These are phyloP conservation scores for Manduca sexta DNA, from an alignment of 1,140 invertebrate genomes.

Conservation along the genomic window DNA sequence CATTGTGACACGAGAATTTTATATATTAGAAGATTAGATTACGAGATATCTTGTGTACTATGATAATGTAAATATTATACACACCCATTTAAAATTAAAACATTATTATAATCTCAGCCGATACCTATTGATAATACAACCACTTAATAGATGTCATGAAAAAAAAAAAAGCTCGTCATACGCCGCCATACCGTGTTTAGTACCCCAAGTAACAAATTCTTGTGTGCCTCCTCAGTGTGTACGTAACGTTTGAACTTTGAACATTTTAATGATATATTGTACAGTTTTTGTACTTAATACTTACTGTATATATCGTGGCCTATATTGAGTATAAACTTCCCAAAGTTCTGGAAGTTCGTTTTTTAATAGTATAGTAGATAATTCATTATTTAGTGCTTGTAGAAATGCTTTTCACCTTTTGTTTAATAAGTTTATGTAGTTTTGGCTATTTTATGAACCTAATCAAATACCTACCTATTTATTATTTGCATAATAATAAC, in stretches of 20 bases:
- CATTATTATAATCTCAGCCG: too few species aligned
- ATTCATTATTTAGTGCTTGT: conserved; percentile 23
- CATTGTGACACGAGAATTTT: too few species aligned
- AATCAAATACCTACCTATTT: too few species aligned
- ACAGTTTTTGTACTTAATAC: conserved; percentile 10
- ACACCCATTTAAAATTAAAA: too few species aligned
- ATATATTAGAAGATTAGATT: too few species aligned
- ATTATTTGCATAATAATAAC: too few species aligned
- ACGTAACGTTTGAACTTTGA: conserved; percentile 1
- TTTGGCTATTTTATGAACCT: conserved; percentile 71
- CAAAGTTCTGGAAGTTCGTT: conserved; percentile 30
- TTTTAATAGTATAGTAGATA: conserved; percentile 10
- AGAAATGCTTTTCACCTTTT: conserved; percentile 21
- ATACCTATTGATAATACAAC: neutral
- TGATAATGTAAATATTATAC: too few species aligned
- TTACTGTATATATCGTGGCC: conserved; percentile 5
- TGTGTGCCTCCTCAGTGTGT: conserved; percentile 32
- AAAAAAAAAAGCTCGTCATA: conserved; percentile 58
- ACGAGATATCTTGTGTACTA: too few species aligned
- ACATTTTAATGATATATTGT: conserved; percentile 19
- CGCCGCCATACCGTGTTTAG: conserved; percentile 57
- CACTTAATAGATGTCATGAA: neutral
- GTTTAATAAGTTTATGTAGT: conserved; percentile 34
- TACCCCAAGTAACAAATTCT: conserved; percentile 44
- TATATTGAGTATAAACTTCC: conserved; percentile 23